Conservation (phyloP, 2,113 vertebrate genomes). For the Eleginops maclovinus region DNA sequence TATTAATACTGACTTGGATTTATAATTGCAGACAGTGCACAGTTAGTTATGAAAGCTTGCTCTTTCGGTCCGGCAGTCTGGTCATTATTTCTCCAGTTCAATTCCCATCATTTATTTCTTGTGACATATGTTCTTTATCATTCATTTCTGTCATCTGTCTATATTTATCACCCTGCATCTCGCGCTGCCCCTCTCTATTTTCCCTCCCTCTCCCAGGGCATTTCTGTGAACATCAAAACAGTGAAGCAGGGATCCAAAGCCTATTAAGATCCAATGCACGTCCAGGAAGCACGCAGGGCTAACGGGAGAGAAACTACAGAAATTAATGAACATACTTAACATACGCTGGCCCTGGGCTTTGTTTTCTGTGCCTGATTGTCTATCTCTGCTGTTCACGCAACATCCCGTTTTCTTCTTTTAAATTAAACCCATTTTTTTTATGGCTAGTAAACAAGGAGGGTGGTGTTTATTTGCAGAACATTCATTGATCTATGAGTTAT, state of each 20-base stretch:
- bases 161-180: slow-evolving; percentile 32
- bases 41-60: slow-evolving; percentile 39
- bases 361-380: slow-evolving; percentile 48
- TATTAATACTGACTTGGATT: slow-evolving; percentile 42
- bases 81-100: slow-evolving; percentile 26
- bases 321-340: slow-evolving; percentile 79
- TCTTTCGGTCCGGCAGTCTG: slow-evolving; percentile 11
- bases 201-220: slow-evolving; percentile 9
- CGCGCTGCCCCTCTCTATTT: background rate
- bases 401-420: slow-evolving; percentile 30
- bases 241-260: slow-evolving; percentile 29
- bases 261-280: slow-evolving; percentile 69
- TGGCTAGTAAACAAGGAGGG: background rate
- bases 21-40: slow-evolving; percentile 23
- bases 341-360: slow-evolving; percentile 50
- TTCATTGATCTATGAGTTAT: slow-evolving; percentile 30
- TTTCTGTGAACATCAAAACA: slow-evolving; percentile 45
- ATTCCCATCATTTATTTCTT: slow-evolving; percentile 50
- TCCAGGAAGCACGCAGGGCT: slow-evolving; percentile 60
- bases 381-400: slow-evolving; percentile 38
- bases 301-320: slow-evolving; percentile 63
- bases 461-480: slow-evolving; percentile 1
- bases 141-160: slow-evolving; percentile 17
- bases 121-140: slow-evolving; percentile 43
- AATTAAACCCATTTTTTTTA: slow-evolving; percentile 51